Conservation (phyloP, 1,140 invertebrate genomes). For the Zaprionus vittiger region DNA sequence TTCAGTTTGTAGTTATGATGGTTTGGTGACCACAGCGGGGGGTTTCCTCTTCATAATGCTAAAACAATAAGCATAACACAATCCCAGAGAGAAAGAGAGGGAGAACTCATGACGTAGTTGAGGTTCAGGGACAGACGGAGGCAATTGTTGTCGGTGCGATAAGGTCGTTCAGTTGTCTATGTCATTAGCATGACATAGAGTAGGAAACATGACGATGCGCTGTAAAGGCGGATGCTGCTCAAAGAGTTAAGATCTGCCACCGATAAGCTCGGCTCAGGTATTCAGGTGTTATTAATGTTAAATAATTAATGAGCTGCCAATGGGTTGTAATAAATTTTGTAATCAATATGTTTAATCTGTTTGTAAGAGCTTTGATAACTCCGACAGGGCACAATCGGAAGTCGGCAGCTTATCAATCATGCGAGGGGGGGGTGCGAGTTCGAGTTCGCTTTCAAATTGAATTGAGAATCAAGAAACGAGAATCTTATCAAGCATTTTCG, state of each 20-base stretch:
- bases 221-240: constrained; percentile 68
- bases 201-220: constrained; percentile 24
- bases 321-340: constrained; percentile 34
- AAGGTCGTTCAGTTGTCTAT: constrained; percentile 29
- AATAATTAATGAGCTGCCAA: constrained; percentile 29
- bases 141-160: constrained; percentile 33
- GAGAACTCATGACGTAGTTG: constrained; percentile 39
- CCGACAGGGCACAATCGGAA: constrained; percentile 1
- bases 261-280: constrained; percentile 40
- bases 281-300: constrained; percentile 41
- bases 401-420: neutral
- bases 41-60: constrained; percentile 29
- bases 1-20: constrained; percentile 7
- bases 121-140: constrained; percentile 57
- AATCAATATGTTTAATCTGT: constrained; percentile 3
- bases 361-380: neutral
- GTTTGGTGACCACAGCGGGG: neutral
- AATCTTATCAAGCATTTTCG: constrained; percentile 37
- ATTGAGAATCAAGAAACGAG: constrained; percentile 16
- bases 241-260: constrained; percentile 42
- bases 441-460: constrained; percentile 22
- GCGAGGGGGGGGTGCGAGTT: too few species aligned
- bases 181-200: constrained; percentile 65
- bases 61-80: constrained; percentile 35
- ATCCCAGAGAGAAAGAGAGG: constrained; percentile 1